phyloP scores from a whole-genome alignment of 2,797 vertebrate species.

The Aulostomus chinensis region DNA sequence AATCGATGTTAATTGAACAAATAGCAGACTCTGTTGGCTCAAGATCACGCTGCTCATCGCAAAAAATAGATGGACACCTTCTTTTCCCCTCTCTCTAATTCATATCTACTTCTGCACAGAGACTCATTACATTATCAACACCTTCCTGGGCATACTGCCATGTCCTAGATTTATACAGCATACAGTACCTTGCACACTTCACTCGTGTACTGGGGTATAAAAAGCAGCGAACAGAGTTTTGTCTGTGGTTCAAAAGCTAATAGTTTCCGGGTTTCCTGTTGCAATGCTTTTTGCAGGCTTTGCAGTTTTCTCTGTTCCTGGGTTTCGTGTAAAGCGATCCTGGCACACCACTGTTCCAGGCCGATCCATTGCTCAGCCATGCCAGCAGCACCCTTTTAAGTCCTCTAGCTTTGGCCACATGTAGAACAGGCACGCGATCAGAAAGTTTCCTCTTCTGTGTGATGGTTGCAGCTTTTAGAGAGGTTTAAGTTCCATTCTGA shows the following conservation, averaged over 20 bases:
- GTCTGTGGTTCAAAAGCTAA: constrained; percentile 47
- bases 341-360: constrained; percentile 62
- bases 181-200: constrained; percentile 50
- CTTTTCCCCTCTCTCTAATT: constrained; percentile 35
- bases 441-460: too few relatives aligned
- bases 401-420: constrained; percentile 51
- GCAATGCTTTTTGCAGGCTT: constrained; percentile 65
- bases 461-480: too few relatives aligned
- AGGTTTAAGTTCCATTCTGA: too few relatives aligned
- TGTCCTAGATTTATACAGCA: constrained; percentile 59
- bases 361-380: constrained; percentile 65
- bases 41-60: constrained; percentile 31
- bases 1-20: constrained; percentile 34
- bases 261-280: constrained; percentile 74
- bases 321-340: constrained; percentile 76
- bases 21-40: constrained; percentile 22
- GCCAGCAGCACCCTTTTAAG: constrained; percentile 66
- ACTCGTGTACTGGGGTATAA: constrained; percentile 28
- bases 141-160: constrained; percentile 50
- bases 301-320: constrained; percentile 69
- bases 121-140: constrained; percentile 59
- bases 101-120: constrained; percentile 47
- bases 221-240: constrained; percentile 29
- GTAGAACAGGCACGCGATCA: too few relatives aligned
- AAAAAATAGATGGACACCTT: constrained; percentile 41